These are phyloP conservation scores for Gadus chalcogrammus DNA, from an alignment of 2,113 vertebrate genomes.

Conservation along the genomic window DNA sequence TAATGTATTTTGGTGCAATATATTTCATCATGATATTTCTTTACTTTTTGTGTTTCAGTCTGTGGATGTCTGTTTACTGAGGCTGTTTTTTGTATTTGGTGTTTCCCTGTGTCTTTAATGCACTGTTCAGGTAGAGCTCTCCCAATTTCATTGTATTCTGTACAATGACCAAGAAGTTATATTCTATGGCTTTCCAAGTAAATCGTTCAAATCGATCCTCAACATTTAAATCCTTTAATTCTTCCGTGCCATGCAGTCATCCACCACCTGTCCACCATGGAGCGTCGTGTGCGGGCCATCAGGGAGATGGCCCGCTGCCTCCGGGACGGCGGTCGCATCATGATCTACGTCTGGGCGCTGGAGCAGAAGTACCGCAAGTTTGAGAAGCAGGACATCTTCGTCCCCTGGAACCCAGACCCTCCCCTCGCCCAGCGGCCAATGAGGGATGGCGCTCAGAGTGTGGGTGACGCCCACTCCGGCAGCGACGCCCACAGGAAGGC, in stretches of 20 bases:
- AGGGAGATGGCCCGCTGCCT: conserved; percentile 78
- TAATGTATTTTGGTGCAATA: no score
- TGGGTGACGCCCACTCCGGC: conserved; percentile 45
- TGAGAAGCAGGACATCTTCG: conserved; percentile 80
- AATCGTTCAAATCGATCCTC: neutral
- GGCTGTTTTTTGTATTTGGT: no score
- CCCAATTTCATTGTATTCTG: neutral
- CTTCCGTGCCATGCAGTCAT: conserved; percentile 61
- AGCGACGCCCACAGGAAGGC: conserved; percentile 70
- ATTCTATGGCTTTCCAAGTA: neutral
- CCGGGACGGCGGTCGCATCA: conserved; percentile 77
- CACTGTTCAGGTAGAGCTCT: neutral
- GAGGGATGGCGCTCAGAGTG: conserved; percentile 52
- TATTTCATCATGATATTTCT: no score
- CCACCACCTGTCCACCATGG: conserved; percentile 77
- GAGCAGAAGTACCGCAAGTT: conserved; percentile 79
- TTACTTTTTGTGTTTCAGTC: no score
- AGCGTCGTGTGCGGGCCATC: conserved; percentile 69
- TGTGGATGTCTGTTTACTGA: no score
- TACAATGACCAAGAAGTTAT: neutral
- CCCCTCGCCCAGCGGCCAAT: conserved; percentile 27
- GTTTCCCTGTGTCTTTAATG: no score
- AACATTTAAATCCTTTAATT: neutral
- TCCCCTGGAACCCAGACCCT: conserved; percentile 77
- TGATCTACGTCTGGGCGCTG: conserved; percentile 86